Conservation (phyloP, 1,140 invertebrate species). For the Drosophila tsacasi region DNA sequence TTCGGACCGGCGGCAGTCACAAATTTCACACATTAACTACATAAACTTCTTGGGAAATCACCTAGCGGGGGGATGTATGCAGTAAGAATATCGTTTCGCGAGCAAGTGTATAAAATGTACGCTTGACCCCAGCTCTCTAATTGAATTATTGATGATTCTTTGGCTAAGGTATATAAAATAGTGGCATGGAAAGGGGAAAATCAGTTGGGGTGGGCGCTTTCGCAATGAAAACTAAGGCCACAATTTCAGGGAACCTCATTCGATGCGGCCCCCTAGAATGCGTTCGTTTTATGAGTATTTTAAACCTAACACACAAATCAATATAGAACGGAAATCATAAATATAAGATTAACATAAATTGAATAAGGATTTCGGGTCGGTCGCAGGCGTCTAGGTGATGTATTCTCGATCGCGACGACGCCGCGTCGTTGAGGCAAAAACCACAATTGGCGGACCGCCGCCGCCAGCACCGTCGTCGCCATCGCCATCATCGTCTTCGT, state of each 20-base stretch:
- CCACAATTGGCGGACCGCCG: constrained; percentile 58
- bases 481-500: constrained; percentile 43
- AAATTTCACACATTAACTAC: constrained; percentile 75
- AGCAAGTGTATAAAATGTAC: constrained; percentile 26
- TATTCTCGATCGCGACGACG: constrained; percentile 64
- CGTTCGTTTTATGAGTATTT: constrained; percentile 65
- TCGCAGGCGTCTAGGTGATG: constrained; percentile 62
- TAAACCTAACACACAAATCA: constrained; percentile 36
- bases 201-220: constrained; percentile 30
- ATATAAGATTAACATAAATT: constrained; percentile 23
- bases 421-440: constrained; percentile 62
- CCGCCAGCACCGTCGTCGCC: constrained; percentile 39
- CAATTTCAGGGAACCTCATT: constrained; percentile 59
- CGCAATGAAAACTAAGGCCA: constrained; percentile 71
- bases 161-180: constrained; percentile 35
- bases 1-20: constrained; percentile 77
- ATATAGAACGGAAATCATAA: constrained; percentile 25
- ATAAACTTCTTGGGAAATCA: constrained; percentile 21
- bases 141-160: constrained; percentile 51
- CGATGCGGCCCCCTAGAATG: constrained; percentile 48
- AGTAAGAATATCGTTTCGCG: constrained; percentile 28
- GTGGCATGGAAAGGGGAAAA: constrained; percentile 42
- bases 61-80: constrained; percentile 28
- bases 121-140: background rate
- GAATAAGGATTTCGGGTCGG: constrained; percentile 22